Evolutionary conservation across 2,888 invertebrate genomes (phyloP).

Genomic region (Athalia rosae): DNA sequence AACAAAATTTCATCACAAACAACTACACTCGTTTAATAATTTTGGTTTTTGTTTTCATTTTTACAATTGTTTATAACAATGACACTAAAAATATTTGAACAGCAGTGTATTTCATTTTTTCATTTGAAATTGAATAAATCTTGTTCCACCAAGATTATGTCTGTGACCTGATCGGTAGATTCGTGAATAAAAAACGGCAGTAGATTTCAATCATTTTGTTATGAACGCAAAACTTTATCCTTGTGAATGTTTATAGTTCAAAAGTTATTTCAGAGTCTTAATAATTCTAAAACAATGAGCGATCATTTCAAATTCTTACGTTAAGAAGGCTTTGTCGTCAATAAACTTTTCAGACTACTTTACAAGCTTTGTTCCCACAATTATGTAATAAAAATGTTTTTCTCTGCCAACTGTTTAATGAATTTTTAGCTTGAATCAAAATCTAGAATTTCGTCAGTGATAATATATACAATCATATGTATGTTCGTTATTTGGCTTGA

Average conservation of each 20-base stretch:
- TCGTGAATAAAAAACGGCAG: constrained; percentile 15
- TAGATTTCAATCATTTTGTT: neutral
- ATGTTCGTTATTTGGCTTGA: neutral
- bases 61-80: constrained; percentile 62
- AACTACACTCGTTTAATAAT: constrained; percentile 59
- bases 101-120: constrained; percentile 8
- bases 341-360: constrained; percentile 20
- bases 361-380: constrained; percentile 22
- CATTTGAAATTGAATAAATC: constrained; percentile 1
- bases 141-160: constrained; percentile 11
- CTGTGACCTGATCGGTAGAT: neutral
- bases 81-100: constrained; percentile 55
- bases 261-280: neutral
- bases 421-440: constrained; percentile 7
- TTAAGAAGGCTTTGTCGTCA: neutral
- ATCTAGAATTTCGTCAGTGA: neutral
- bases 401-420: neutral
- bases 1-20: constrained; percentile 66
- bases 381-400: constrained; percentile 11
- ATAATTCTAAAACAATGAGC: constrained; percentile 8
- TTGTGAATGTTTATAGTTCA: neutral
- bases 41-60: constrained; percentile 53
- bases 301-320: constrained; percentile 6
- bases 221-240: neutral
- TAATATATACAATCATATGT: constrained; percentile 19